Base-by-base conservation (phyloP, 2,888 invertebrate genomes). In the Agrotis exclamationis region DNA sequence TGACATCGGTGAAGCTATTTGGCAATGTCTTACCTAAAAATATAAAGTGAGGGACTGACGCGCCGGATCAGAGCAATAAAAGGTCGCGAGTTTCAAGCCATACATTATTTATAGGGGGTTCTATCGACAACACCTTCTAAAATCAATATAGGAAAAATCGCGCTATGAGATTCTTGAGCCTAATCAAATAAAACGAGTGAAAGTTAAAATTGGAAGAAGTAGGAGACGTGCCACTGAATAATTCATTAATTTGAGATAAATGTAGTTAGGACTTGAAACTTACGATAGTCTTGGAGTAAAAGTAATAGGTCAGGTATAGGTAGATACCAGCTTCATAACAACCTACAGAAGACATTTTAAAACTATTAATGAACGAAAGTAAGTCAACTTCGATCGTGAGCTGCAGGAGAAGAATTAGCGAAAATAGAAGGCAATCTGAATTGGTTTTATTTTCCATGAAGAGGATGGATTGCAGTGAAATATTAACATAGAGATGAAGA, bases 171-270 rank as follows among this genome's bases (percentile, higher is more conserved):
- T 87, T 81, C 87, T 87, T 85, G 86, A 87, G 85, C 89, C 90
- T 88, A 89, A 91, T 91, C 91, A 92, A 93, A 92, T 91, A 91
- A 89, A 87, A 81, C 83, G 83, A 83, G 81, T 83, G 76, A 87
- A 90, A 89, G 89, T 92, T 90, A 87, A 92, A 90, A 89, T 90
- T 89, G 88, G 88, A 87, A 86, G 87, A 85, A 89, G 88, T 90
- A 83, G 77, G 82, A 88, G 86, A 85, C 82, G 82, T 81, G 71
- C 81, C 63, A 70, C 60, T 91, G 90, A 92, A 92, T 92, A 79
- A 91, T 91, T 91, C 89, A 91, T 88, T 88, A 86, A 87, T 87
- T 88, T 87, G 75, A 83, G 76, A 86, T 87, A 86, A 87, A 84
- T 76, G 79, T 76, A 81, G 74, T 73, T 67, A 76, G 72, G 72